Base-by-base conservation (phyloP, 2,113 vertebrate species). In the Coptodon rendalli region DNA sequence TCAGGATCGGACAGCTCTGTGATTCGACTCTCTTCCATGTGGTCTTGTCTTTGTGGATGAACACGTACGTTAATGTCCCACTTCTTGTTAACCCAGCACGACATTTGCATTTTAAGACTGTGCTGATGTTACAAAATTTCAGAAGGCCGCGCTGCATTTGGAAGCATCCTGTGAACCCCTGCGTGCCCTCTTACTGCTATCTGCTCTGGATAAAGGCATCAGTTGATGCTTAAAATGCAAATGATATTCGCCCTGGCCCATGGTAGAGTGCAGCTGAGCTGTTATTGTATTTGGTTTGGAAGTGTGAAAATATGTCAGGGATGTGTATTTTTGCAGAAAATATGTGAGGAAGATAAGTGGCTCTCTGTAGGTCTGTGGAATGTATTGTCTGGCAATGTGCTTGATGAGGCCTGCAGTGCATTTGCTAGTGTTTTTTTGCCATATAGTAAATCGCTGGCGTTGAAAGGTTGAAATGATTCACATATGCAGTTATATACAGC, bases 401-500 rank as follows among this genome's bases (percentile, higher is more conserved):
- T 86, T 79, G 73, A 91, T 87, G 84, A 90, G 81, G 91, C 83
- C 87, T 91, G 80, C 80, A 63, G 48, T 88, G 43, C 89, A 84
- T 91, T 91, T 91, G 84, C 85, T 63, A 81, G 80, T 54, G 31
- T 73, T 22, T 53, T 89, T 82, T 89, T 86, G 34, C 85, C 27
- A 53, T 83, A 57, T 48, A 81, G 90, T 87, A 92, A 92, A 91
- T 84, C 85, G 80, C 79, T 79, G 66, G 87, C 86, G 90, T 84
- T 91, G 86, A 94, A 94, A 94, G 85, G 71, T 12, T 89, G 52
- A 93, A 94, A 96, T 92, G 83, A 91, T 87, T 84, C 89, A 94
- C 92, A 94, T 82, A 59, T 84, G 87, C 57, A 89, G 81, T 86
- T 86, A 90, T 56, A 40, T 57, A 79, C 93, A 95, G 87, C 92